phyloP scores from a whole-genome alignment of 2,888 invertebrate genomes.

The Napeogenes inachia region DNA sequence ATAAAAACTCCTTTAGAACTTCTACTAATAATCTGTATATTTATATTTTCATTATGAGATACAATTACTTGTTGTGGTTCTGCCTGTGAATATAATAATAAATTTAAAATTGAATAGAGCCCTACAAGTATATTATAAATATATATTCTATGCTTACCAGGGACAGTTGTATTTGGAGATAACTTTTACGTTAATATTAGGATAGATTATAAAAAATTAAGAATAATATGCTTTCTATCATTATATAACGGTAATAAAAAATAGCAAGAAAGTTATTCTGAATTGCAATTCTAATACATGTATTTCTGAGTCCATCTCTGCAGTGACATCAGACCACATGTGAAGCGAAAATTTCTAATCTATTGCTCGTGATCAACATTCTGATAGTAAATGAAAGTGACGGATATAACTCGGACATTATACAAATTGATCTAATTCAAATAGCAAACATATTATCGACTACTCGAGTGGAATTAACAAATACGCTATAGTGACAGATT shows the following conservation, averaged over 20 bases:
- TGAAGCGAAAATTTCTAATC: conserved; percentile 62
- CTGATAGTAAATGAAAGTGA: conserved; percentile 59
- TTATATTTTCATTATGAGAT: no score
- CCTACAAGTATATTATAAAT: no score
- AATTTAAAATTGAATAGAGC: no score
- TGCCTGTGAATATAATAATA: no score
- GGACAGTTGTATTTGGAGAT: not conserved
- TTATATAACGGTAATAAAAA: not conserved
- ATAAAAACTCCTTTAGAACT: no score
- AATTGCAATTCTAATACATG: conserved; percentile 15
- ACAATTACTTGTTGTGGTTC: no score
- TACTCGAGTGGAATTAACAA: conserved; percentile 16
- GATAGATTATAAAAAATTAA: no score
- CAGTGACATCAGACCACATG: conserved; percentile 56
- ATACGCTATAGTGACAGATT: conserved; percentile 3
- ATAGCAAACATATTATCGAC: conserved; percentile 20
- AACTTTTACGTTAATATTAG: not conserved
- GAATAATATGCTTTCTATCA: no score
- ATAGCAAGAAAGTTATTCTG: conserved; percentile 5
- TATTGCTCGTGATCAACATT: conserved; percentile 57
- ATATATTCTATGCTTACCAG: no score
- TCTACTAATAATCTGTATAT: no score
- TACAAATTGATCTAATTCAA: conserved; percentile 34
- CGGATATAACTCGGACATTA: conserved; percentile 49
- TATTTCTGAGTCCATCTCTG: conserved; percentile 27